Evolutionary conservation across 2,113 vertebrate genomes (phyloP).

Genomic region (Proteles cristata): DNA sequence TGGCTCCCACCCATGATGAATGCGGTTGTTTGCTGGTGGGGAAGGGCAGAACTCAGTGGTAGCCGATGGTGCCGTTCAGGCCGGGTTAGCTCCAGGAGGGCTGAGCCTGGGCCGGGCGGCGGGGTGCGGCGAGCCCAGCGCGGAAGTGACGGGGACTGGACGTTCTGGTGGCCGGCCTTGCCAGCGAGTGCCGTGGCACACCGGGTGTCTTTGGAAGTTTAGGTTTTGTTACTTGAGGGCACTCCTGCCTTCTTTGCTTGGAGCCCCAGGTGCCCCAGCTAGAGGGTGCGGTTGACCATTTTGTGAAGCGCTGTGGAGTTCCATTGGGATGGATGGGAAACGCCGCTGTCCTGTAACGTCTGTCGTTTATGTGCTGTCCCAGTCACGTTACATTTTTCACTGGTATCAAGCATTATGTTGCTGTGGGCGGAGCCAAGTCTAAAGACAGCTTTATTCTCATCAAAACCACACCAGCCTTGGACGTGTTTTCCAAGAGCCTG

Average conservation of each 20-base stretch:
- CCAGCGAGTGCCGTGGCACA: background rate
- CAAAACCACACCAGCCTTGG: background rate
- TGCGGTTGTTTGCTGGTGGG: background rate
- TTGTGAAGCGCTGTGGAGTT: background rate
- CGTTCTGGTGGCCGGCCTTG: background rate
- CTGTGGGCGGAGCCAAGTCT: background rate
- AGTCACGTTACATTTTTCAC: fast-evolving
- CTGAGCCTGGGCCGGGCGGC: too few species aligned
- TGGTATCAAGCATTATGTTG: background rate
- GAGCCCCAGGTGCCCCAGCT: background rate
- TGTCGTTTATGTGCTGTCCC: fast-evolving
- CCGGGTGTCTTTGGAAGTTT: background rate
- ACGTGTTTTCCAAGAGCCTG: background rate
- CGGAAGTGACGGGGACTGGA: background rate
- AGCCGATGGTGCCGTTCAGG: too few species aligned
- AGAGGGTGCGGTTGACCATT: background rate
- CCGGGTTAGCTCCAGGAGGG: fast-evolving
- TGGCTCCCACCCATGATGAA: background rate
- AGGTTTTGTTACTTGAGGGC: background rate
- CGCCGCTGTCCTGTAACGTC: fast-evolving
- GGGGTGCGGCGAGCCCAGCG: background rate
- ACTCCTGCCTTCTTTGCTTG: background rate
- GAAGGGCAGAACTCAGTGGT: background rate
- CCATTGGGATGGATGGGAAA: fast-evolving
- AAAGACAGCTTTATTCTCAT: background rate